A percentile compares a stretch with the other conserved stretches of the same genome.
These are phyloP conservation scores for Meandrusa payeni DNA, from an alignment of 2,888 invertebrate genomes.

Conservation along the genomic window DNA sequence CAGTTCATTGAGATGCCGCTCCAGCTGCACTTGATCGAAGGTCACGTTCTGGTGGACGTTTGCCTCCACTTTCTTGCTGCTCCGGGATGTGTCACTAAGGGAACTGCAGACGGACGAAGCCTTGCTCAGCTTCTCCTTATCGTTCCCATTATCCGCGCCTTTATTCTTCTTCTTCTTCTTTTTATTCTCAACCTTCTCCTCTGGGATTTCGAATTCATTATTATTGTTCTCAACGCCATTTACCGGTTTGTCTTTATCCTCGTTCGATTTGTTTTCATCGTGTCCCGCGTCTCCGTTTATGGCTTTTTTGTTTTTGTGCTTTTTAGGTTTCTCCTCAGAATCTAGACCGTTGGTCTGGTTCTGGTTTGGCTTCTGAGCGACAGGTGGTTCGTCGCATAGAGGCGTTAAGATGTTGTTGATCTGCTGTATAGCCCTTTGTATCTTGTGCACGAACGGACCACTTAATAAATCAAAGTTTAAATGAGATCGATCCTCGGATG, in stretches of 20 bases:
- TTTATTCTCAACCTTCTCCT: slow-evolving; percentile 24
- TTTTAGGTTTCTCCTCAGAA: slow-evolving; percentile 25
- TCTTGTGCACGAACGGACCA: no score
- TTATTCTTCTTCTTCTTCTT: slow-evolving; percentile 38
- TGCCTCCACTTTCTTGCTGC: slow-evolving; percentile 38
- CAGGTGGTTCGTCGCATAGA: slow-evolving; percentile 19
- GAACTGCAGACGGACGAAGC: slow-evolving; percentile 63
- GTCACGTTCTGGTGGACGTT: slow-evolving; percentile 46
- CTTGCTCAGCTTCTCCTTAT: slow-evolving; percentile 44
- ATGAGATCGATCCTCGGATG: no score
- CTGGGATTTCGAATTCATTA: slow-evolving; percentile 27
- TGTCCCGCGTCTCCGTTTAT: slow-evolving; percentile 25
- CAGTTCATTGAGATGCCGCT: slow-evolving; percentile 78
- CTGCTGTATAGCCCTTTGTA: slow-evolving; percentile 48
- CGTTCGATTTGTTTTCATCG: slow-evolving; percentile 17
- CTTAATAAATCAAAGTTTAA: no score
- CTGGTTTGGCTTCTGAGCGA: slow-evolving; percentile 8
- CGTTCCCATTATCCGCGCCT: slow-evolving; percentile 27
- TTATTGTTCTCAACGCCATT: slow-evolving; percentile 28
- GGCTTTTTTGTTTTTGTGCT: slow-evolving; percentile 26
- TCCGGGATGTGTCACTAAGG: slow-evolving; percentile 53
- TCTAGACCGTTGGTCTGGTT: slow-evolving; percentile 21
- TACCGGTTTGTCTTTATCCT: slow-evolving; percentile 9
- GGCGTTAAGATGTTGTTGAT: slow-evolving; percentile 45
- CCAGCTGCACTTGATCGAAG: slow-evolving; percentile 66